phyloP scores from a whole-genome alignment of 2,888 invertebrate species.

The Torymus texanus region DNA sequence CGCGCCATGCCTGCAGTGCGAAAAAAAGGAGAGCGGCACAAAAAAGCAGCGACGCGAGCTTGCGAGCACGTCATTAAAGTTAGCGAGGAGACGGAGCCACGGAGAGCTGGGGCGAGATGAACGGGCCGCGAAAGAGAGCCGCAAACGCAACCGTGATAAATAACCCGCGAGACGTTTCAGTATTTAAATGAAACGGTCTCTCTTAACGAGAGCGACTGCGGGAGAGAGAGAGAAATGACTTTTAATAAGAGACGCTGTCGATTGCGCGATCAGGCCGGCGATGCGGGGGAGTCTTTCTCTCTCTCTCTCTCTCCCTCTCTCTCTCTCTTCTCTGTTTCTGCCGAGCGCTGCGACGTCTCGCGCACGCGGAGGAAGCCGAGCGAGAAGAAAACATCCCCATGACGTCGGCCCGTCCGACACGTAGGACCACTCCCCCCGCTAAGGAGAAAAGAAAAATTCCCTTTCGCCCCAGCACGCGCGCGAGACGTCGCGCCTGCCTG shows the following conservation, averaged over 20 bases:
- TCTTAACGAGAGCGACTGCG: conserved; percentile 43
- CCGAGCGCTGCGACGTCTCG: background rate
- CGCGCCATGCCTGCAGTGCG: conserved; percentile 28
- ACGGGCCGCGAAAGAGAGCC: conserved; percentile 11
- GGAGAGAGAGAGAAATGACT: conserved; percentile 61
- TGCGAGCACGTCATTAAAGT: conserved; percentile 31
- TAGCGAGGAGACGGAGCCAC: background rate
- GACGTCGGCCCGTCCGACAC: conserved; percentile 57
- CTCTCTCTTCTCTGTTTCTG: conserved; percentile 24
- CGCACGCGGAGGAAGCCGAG: conserved; percentile 36
- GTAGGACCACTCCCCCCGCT: conserved; percentile 54
- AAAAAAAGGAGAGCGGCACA: background rate
- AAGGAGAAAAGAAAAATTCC: conserved; percentile 57
- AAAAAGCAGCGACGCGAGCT: background rate
- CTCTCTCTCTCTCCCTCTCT: background rate
- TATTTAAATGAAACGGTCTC: conserved; percentile 66
- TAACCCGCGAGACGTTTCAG: conserved; percentile 63
- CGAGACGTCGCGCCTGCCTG: conserved; percentile 16
- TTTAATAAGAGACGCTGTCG: conserved; percentile 64
- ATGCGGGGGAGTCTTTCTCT: conserved; percentile 33
- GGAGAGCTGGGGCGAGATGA: background rate
- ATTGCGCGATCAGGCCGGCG: conserved; percentile 51
- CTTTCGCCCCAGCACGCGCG: conserved; percentile 56
- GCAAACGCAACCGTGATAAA: conserved; percentile 64
- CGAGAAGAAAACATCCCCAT: conserved; percentile 57